Base-by-base conservation (phyloP, 2,888 invertebrate genomes). In the Rosalia funebris region DNA sequence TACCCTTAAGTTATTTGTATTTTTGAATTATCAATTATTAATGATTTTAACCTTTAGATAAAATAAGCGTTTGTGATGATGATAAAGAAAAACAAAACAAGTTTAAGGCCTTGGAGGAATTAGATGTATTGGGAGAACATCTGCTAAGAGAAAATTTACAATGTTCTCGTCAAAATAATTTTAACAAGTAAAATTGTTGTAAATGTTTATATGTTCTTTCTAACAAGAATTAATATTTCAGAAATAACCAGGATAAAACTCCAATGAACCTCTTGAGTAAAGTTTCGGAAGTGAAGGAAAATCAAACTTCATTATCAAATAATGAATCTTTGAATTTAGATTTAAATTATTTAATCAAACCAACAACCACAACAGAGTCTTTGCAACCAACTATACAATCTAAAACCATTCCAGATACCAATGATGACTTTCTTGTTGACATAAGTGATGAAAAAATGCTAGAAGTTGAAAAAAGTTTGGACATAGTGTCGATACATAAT, bases 121-220 rank as follows among this genome's bases (percentile, higher is more conserved):
- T 93, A 63, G 93, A 95, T 79, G 87, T 89, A 20, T 82, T 95
- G n/a, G 91, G 94, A 31, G 91, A 93, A 78, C 86, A 89, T 71
- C 83, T 95, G 45, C 83, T 95, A 55, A 90, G 91, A 75, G 86
- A 90, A 76, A 90, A 89, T 62, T 79, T 91, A 47, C 73, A 71
- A 59, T 78, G 77, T 19, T 41, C 34, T 3, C 42, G 48, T 10
- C 56, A 25, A 47, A 36, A 16, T 12, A 54, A 31, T 39, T 59
- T 59, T 57, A 57, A 31, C 41, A 65, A 53, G 64, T 64, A 53
- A 20, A 12, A 10, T 11, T 31, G 25, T 25, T 25, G 3, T 25
- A 25, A 5, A 25, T 25, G 25, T 7, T 25, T 25, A 25, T 45
- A 5, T 1, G 16, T 16, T 45, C 19, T 3, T 45, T 45, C 10